Percentiles rank a stretch among this genome's conserved stretches.
These are phyloP conservation scores for Antechinus stuartii DNA, from an alignment of 2,113 vertebrate species.

Conservation along the genomic window DNA sequence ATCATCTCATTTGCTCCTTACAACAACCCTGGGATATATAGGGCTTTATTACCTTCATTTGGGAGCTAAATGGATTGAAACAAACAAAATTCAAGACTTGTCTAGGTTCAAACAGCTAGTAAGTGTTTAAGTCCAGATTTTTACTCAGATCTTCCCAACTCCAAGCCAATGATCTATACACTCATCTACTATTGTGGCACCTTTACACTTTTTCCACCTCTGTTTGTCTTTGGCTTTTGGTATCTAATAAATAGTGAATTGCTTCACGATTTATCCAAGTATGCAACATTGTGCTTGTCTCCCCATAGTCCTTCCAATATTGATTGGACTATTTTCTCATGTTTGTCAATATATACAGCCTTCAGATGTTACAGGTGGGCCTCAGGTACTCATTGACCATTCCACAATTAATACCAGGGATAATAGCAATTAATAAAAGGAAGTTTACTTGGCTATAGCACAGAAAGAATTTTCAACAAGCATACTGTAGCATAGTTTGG, in stretches of 20 bases:
- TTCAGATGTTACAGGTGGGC: background rate
- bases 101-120: background rate
- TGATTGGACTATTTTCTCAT: background rate
- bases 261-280: background rate
- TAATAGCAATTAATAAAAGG: background rate
- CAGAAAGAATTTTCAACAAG: background rate
- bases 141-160: background rate
- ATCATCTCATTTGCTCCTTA: background rate
- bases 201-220: background rate
- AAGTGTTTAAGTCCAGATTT: background rate
- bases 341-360: background rate
- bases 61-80: background rate
- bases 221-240: background rate
- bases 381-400: background rate
- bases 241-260: background rate
- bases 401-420: background rate
- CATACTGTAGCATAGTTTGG: background rate
- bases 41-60: background rate
- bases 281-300: background rate
- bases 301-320: background rate
- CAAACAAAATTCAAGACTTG: background rate
- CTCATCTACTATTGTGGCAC: background rate
- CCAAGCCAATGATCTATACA: background rate
- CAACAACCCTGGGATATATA: background rate
- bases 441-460: background rate